phyloP scores from a whole-genome alignment of 37 sponge, comb jelly and placozoan species.

The Theonella swinhoei region DNA sequence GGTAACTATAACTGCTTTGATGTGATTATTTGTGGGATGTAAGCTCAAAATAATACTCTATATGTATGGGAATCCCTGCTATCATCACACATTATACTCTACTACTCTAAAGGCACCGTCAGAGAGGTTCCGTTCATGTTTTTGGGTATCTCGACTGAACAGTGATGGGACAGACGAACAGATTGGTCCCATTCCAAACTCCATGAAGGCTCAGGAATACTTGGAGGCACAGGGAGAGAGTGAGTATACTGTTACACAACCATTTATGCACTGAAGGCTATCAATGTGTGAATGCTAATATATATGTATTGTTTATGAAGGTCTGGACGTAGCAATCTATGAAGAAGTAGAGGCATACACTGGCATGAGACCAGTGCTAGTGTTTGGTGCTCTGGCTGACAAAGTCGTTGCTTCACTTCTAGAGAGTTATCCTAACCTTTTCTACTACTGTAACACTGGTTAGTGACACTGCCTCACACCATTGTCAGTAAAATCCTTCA shows the following conservation, averaged over 20 bases:
- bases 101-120: slow-evolving; percentile 25
- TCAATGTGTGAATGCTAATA: not conserved
- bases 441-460: slow-evolving; percentile 61
- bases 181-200: slow-evolving; percentile 76
- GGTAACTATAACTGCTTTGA: no score
- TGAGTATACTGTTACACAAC: slow-evolving; percentile 25
- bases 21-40: not conserved
- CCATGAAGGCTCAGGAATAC: slow-evolving; percentile 57
- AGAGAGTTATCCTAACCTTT: slow-evolving; percentile 70
- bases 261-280: not conserved
- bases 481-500: not conserved
- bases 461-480: not conserved
- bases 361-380: slow-evolving; percentile 58
- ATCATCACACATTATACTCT: not conserved
- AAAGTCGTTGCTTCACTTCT: slow-evolving; percentile 53
- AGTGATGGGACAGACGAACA: slow-evolving; percentile 76
- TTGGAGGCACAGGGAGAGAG: slow-evolving; percentile 74
- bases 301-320: slow-evolving; percentile 30
- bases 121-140: slow-evolving; percentile 47
- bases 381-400: slow-evolving; percentile 69
- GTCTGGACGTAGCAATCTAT: slow-evolving; percentile 50
- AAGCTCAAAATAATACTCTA: not conserved
- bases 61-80: not conserved
- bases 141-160: slow-evolving; percentile 71
- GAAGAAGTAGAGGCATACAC: slow-evolving; percentile 81